phyloP scores from a whole-genome alignment of 2,113 vertebrate genomes.

The Aphyosemion australe region DNA sequence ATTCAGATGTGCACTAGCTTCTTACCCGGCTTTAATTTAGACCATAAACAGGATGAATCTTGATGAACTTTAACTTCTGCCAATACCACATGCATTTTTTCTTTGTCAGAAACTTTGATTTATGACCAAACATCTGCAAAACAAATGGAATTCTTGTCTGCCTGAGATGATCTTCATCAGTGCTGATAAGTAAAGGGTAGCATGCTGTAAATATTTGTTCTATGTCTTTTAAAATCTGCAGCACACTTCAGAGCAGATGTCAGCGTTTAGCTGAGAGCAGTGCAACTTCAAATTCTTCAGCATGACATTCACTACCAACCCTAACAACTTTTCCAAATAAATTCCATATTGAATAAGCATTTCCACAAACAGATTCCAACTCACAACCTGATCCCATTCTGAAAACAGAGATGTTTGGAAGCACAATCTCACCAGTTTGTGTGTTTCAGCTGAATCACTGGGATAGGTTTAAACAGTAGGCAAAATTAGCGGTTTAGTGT shows the following conservation, averaged over 20 bases:
- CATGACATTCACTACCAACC: neutral
- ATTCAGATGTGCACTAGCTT: no score
- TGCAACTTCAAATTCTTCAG: neutral
- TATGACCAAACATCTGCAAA: neutral
- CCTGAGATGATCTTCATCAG: no score
- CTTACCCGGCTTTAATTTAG: no score
- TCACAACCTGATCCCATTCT: neutral
- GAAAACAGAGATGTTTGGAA: neutral
- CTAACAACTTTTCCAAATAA: neutral
- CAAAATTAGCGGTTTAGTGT: neutral
- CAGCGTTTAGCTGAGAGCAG: neutral
- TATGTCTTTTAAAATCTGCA: neutral
- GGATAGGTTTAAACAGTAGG: neutral
- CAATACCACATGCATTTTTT: neutral
- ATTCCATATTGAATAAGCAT: neutral
- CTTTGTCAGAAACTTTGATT: neutral
- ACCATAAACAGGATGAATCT: no score
- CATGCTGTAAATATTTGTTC: neutral
- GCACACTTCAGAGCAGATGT: neutral
- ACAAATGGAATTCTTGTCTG: neutral
- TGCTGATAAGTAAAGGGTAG: neutral
- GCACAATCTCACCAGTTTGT: neutral
- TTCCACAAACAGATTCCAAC: neutral
- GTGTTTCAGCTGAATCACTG: neutral
- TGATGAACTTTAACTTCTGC: neutral